Evolutionary conservation across 2,888 invertebrate species (phyloP).

Genomic region (Drepanosiphum platanoidis): DNA sequence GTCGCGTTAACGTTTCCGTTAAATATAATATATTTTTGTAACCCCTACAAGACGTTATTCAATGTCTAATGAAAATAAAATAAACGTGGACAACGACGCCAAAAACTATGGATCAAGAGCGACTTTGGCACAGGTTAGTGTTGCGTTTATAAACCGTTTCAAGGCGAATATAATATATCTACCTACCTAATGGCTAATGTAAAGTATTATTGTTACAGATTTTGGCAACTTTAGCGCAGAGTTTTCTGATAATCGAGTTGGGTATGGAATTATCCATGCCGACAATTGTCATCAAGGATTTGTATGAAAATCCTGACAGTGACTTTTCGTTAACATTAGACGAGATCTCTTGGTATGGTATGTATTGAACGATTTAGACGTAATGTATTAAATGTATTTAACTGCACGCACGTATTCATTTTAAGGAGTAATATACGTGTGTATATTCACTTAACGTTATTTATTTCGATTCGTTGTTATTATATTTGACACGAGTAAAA

Average conservation of each 20-base stretch:
- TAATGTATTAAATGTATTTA: no score
- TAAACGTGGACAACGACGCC: background rate
- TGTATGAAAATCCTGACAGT: slow-evolving; percentile 66
- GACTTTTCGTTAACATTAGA: slow-evolving; percentile 70
- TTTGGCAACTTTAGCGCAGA: slow-evolving; percentile 71
- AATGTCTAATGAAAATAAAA: slow-evolving; percentile 3
- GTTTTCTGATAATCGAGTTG: slow-evolving; percentile 71
- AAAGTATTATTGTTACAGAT: slow-evolving; percentile 67
- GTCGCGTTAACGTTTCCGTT: no score
- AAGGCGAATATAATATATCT: no score
- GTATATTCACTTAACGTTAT: no score
- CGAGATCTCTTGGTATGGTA: slow-evolving; percentile 74
- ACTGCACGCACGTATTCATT: no score
- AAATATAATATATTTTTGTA: no score
- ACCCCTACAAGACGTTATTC: no score
- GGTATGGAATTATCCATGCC: slow-evolving; percentile 73
- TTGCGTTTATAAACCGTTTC: no score
- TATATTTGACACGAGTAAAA: no score
- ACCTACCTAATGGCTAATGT: background rate
- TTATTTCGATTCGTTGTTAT: no score
- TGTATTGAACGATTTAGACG: no score
- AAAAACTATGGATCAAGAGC: slow-evolving; percentile 13
- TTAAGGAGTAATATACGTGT: no score
- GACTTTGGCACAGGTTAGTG: slow-evolving; percentile 16
- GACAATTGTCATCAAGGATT: slow-evolving; percentile 72